Evolutionary conservation across 1,140 invertebrate species (phyloP), one percentile per base, ranked within the genome.

Genomic region (Procambarus virginalis): DNA sequence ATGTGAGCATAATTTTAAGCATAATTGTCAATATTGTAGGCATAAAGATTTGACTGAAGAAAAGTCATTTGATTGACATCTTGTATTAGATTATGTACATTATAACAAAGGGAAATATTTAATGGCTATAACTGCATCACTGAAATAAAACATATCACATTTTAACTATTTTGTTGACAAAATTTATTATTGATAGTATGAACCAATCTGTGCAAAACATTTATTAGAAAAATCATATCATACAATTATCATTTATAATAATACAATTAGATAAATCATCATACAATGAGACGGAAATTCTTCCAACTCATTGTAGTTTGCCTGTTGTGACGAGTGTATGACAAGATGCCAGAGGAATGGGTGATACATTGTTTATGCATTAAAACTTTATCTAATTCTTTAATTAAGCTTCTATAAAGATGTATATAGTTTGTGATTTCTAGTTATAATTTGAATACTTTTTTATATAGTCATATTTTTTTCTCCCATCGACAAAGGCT

Each of bases 391-490:
- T 73, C 60, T 68, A 49, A 80, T 80, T 80, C 49, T 80, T 80
- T 70, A 64, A 80, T 22, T 79, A 87, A 68, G 86, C 86, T 73
- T 68, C 51, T 87, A 51, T 87, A 80, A 81, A 81, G 86, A 64
- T 87, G 86, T 87, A 87, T 46, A 87, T 87, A 87, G 70, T 70
- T 79, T 87, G 78, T 87, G 75, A 87, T 87, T n/a, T 64, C 80
- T 87, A 87, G 86, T 73, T 87, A 58, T 81, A 87, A 80, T 87
- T 87, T 87, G 86, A 87, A 81, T 87, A 87, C 86, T 87, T 87
- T 87, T 87, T 79, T 87, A 87, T 87, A 60, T 87, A 87, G 78
- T 77, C 84, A 85, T 55, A 80, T 81, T 34, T 51, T 55, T 55
- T 17, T 51, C n/a, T 46, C n/a, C 17, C 68, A 6, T 46, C 45